Evolutionary conservation across 2,797 vertebrate species (phyloP), one percentile per base, ranked within the genome.

Genomic region (Brachymystax lenok): DNA sequence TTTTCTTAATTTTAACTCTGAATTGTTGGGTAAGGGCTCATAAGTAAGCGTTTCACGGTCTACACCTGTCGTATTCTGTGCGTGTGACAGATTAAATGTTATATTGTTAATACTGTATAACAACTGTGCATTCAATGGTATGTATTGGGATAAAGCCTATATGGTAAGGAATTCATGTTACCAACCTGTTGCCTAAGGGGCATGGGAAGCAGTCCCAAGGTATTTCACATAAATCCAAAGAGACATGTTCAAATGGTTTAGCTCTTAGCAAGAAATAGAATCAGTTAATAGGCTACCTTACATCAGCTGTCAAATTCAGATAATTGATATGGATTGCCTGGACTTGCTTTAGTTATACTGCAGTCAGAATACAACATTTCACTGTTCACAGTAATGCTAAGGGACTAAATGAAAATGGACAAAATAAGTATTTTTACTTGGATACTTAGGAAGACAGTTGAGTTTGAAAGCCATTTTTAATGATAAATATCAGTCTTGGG

Each of bases 381-480:
- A 63, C 27, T 71, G 21, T 52, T 54, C 1, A 30, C 8, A 8
- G 27, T 19, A 33, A 30, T 59, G 28, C 16, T 30, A 63, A 8
- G 21, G 21, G 19, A 63, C 5, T 13, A 1, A n/a, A 73, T 12
- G 17, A 59, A 28, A 73, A 73, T 33, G 3, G 7, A 28, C 24
- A 30, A 28, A 59, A 73, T 19, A 10, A 73, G 4, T 3, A 59
- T 16, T 54, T 21, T 71, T 14, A 3, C 33, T 46, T 46, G 7
- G 30, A 56, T 46, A 51, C 14, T 50, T 17, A 27, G 16, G 56
- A 64, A 30, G 51, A 19, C 51, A 52, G 24, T 69, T 21, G 8
- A 50, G 6, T 35, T 40, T 2, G 16, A 7, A 78, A 78, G 30
- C 56, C 74, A 82, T 75, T 81, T 79, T 74, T 84, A 86, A 78